Evolutionary conservation across 2,797 vertebrate genomes (phyloP), one percentile per base, ranked within the genome.

Genomic region (Brachyalestes nurse): DNA sequence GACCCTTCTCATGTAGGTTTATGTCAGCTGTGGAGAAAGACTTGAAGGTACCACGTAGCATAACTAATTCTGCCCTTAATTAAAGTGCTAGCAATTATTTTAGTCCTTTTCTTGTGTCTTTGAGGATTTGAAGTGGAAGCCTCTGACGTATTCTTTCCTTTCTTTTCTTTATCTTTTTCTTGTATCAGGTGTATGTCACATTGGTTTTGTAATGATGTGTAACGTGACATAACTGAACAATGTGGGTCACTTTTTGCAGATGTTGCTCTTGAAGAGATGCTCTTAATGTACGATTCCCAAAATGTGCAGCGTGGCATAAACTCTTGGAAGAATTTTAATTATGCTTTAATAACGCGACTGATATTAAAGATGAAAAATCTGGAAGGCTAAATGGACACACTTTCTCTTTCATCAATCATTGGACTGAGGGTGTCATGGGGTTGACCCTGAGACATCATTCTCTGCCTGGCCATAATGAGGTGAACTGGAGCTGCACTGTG

Each of bases 401-500:
- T 64, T 78, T 69, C 12, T 51, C 65, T 78, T 83, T 79, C 79
- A 84, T 86, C 77, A 82, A 82, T 85, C 82, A 83, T 55, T 77
- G 25, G 80, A 81, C 74, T 45, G 60, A 75, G 60, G 21, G 60
- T 83, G 85, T 85, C 83, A 82, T 71, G 72, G 23, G 64, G 28
- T 77, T 67, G 85, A 86, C 85, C 76, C 69, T 76, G 51, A 77
- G 75, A 78, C 45, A 85, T 86, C 79, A 73, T 67, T 86, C 81
- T 79, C 83, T 85, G 83, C 76, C 53, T 72, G 75, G 58, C 62
- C 80, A 71, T 85, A 86, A 86, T 85, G 83, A 86, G 74, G 58
- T 28, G 47, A 78, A 74, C 45, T 45, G 69, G 42, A 82, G 49
- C 66, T 73, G 69, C 55, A 74, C 83, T 86, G 66, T 72, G 47